Evolutionary conservation across 1,140 invertebrate species (phyloP), one percentile per base, ranked within the genome.

Genomic region (Pogonus chalceus): DNA sequence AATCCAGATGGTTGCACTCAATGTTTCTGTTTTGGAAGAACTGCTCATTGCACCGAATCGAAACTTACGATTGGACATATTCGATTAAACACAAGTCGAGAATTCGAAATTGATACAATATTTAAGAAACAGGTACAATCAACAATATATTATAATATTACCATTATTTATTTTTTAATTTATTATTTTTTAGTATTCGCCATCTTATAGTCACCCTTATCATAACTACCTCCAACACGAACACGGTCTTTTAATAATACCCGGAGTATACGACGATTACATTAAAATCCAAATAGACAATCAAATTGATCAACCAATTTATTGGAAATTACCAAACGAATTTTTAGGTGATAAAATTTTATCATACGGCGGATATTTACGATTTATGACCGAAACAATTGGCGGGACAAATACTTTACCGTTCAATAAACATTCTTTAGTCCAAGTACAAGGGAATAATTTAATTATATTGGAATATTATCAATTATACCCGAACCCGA

Each of bases 351-450:
- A 98, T 74, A 76, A 90, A 72, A 83, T 92, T 0, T 73, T 84
- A 26, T 97, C 94, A 0, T 99, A 98, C 67, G 94, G 93, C 57
- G 95, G 95, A 3, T 84, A 83, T 57, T 70, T 98, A 1, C 76
- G 86, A 53, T 96, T 96, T 67, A 76, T 79, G 12, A 81, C 88
- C 0, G 72, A 81, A 31, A 86, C 84, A 22, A 12, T 37, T 7
- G 79, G 82, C 47, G 83, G 82, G 9, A 78, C 76, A 0, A 71
- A 75, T n/a, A 60, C 70, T 2, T 55, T 78, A 47, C 18, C 37
- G 37, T 43, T 10, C 37, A 60, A 65, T 21, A 72, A 69, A 57
- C 92, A 88, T 71, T 91, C 92, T 0, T 70, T 93, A 4, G 85
- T 94, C 10, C 83, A 91, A 60, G 65, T 96, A 31, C 85, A 93